These are phyloP conservation scores for Cephus nigrinus DNA, from an alignment of 2,888 invertebrate genomes.

Conservation along the genomic window DNA sequence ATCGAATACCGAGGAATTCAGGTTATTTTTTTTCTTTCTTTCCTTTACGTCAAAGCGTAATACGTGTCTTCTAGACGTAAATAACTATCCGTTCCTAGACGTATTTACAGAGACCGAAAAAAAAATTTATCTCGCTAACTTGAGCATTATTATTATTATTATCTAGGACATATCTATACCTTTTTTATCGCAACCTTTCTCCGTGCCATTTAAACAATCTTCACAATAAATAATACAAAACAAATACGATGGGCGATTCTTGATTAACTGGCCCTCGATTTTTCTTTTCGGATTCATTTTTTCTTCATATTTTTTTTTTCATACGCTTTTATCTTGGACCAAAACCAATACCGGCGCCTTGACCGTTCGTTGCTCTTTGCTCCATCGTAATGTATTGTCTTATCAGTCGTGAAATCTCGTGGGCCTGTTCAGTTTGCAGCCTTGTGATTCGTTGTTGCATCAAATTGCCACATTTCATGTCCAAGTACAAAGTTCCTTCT, in stretches of 20 bases:
- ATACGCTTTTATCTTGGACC: constrained; percentile 55
- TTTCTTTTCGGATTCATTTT: not conserved
- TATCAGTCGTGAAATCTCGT: constrained; percentile 95
- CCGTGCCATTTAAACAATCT: not conserved
- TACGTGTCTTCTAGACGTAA: not conserved
- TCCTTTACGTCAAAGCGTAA: not conserved
- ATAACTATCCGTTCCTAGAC: not conserved
- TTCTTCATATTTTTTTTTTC: not conserved
- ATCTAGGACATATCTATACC: not conserved
- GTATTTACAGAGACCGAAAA: not conserved
- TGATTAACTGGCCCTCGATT: not conserved
- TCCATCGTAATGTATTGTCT: constrained; percentile 96
- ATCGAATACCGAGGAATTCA: not conserved
- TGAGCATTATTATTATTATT: not conserved
- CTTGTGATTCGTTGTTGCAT: constrained; percentile 95
- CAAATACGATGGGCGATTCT: constrained; percentile 18
- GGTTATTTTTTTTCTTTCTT: not conserved
- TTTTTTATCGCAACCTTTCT: not conserved
- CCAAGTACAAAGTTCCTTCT: constrained; percentile 90
- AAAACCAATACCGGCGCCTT: constrained; percentile 45
- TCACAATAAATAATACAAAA: constrained; percentile 17
- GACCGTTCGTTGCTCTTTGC: constrained; percentile 68
- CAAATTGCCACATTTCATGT: constrained; percentile 97
- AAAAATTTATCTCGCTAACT: not conserved
- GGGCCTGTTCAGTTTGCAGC: constrained; percentile 97